Evolutionary conservation across 2,113 vertebrate genomes (phyloP).

Genomic region (Cryptomyrus ogoouensis): DNA sequence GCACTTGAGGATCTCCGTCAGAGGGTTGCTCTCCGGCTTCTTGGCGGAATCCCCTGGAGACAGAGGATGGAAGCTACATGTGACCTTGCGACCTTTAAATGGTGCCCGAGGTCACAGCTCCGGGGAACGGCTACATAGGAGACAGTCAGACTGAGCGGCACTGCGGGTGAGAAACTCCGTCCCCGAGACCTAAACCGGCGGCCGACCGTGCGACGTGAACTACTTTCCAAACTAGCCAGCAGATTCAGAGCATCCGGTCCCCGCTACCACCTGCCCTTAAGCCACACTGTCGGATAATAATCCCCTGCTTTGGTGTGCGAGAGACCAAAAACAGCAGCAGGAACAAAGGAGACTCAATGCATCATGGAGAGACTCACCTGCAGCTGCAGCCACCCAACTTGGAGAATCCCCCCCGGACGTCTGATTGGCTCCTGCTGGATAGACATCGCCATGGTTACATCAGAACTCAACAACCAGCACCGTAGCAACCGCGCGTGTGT

Average conservation of each 20-base stretch:
- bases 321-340: conserved; percentile 18
- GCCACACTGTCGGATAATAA: neutral
- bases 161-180: neutral
- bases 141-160: neutral
- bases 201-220: neutral
- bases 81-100: neutral
- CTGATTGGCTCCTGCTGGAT: neutral
- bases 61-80: neutral
- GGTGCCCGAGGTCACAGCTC: neutral
- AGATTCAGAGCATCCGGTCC: neutral
- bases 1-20: conserved; percentile 95
- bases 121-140: neutral
- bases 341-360: neutral
- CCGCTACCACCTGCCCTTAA: neutral
- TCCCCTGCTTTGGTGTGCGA: neutral
- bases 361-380: conserved; percentile 45
- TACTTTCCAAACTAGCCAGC: neutral
- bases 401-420: conserved; percentile 18
- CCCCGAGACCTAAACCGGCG: neutral
- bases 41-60: conserved; percentile 31
- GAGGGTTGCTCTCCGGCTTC: conserved; percentile 86
- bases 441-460: neutral
- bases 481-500: neutral
- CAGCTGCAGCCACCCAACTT: conserved; percentile 28
- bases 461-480: neutral